Conservation (phyloP, 2,888 invertebrate species). For the Catocala fraxini region DNA sequence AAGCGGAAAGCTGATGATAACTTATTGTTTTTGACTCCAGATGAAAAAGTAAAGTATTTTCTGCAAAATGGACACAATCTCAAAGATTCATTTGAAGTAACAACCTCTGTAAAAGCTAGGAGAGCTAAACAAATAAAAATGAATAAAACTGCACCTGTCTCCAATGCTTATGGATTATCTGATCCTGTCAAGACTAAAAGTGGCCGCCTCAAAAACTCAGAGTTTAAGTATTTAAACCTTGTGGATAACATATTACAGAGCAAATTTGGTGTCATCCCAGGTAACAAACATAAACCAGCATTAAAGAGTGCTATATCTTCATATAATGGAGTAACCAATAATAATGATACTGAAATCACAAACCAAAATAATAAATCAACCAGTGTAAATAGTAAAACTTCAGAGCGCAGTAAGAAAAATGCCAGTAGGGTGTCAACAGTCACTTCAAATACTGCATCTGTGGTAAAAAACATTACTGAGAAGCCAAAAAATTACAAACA, state of each 20-base stretch:
- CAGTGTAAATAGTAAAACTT: slow-evolving; percentile 29
- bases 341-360: slow-evolving; percentile 77
- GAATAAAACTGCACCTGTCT: slow-evolving; percentile 20
- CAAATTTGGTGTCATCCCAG: slow-evolving; percentile 59
- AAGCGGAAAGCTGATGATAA: slow-evolving; percentile 53
- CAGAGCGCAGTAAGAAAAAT: slow-evolving; percentile 8
- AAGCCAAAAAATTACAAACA: slow-evolving; percentile 4
- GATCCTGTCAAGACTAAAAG: slow-evolving; percentile 54
- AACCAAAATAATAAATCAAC: slow-evolving; percentile 61
- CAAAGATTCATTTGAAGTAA: slow-evolving; percentile 48
- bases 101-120: slow-evolving; percentile 25
- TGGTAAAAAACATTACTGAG: neutral
- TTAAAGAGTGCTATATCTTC: neutral
- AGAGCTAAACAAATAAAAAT: slow-evolving; percentile 14
- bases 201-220: slow-evolving; percentile 59
- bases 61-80: slow-evolving; percentile 61
- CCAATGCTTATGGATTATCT: slow-evolving; percentile 18
- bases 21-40: slow-evolving; percentile 50
- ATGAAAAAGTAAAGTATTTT: slow-evolving; percentile 59
- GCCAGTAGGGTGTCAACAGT: neutral
- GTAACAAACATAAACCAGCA: slow-evolving; percentile 15
- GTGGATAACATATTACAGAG: slow-evolving; percentile 72
- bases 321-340: slow-evolving; percentile 66
- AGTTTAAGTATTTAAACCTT: slow-evolving; percentile 60
- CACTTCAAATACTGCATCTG: slow-evolving; percentile 3